A percentile compares a stretch with the other conserved stretches of the same genome.
These are phyloP conservation scores for Chorisops tibialis DNA, from an alignment of 2,888 invertebrate genomes.

Conservation along the genomic window DNA sequence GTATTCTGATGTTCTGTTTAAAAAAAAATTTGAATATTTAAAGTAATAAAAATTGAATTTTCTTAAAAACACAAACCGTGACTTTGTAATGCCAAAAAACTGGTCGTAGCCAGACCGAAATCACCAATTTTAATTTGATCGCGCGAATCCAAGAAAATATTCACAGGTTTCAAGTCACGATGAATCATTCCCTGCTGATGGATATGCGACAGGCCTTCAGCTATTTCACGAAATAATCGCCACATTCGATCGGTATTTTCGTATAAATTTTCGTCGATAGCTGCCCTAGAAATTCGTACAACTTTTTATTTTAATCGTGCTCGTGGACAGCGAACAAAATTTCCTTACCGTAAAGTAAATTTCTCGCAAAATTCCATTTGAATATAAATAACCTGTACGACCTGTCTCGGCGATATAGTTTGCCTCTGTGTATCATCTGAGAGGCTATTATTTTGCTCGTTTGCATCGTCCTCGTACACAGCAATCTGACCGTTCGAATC, in stretches of 20 bases:
- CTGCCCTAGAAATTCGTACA: constrained; percentile 56
- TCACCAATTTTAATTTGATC: constrained; percentile 97
- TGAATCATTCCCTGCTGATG: constrained; percentile 91
- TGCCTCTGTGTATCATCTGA: constrained; percentile 36
- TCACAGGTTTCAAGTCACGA: constrained; percentile 81
- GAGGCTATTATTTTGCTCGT: constrained; percentile 38
- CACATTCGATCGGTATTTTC: constrained; percentile 77
- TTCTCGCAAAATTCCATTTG: constrained; percentile 99
- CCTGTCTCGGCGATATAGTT: constrained; percentile 41
- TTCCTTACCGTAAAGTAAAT: constrained; percentile 68
- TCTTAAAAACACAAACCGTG: constrained; percentile 37
- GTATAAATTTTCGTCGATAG: constrained; percentile 79
- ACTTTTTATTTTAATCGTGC: too few species aligned
- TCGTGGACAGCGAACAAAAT: neutral
- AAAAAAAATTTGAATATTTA: neutral
- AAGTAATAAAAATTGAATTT: constrained; percentile 33
- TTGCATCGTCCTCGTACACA: constrained; percentile 42
- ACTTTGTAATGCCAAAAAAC: constrained; percentile 54
- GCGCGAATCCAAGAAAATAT: constrained; percentile 91
- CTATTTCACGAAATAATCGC: constrained; percentile 91
- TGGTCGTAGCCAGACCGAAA: constrained; percentile 91
- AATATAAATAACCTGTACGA: constrained; percentile 68
- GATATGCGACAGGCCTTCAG: constrained; percentile 84
- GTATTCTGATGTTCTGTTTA: constrained; percentile 11
- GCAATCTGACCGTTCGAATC: constrained; percentile 48